phyloP scores from a whole-genome alignment of 2,888 invertebrate genomes.

The Eugnorisma glareosa region DNA sequence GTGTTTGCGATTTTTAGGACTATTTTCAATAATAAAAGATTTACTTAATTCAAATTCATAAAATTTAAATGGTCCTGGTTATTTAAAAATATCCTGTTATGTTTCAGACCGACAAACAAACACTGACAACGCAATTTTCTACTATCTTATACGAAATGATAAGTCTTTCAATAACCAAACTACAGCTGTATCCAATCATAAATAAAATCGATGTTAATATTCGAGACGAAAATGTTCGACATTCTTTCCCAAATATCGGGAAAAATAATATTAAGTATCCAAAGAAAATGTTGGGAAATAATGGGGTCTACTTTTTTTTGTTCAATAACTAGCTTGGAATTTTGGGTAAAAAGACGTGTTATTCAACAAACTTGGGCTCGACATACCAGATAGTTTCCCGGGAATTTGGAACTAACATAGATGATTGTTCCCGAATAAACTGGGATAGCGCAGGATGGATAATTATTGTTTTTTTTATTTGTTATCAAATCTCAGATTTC shows the following conservation, averaged over 20 bases:
- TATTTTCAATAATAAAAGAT: background rate
- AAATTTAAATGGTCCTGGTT: background rate
- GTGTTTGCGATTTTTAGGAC: background rate
- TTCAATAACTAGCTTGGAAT: conserved; percentile 40
- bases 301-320: conserved; percentile 24
- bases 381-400: background rate
- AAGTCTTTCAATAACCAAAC: conserved; percentile 12
- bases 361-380: conserved; percentile 21
- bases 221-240: conserved; percentile 20
- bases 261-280: conserved; percentile 27
- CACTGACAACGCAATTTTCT: background rate
- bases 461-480: background rate
- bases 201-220: conserved; percentile 41
- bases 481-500: background rate
- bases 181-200: conserved; percentile 35
- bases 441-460: background rate
- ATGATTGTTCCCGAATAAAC: background rate
- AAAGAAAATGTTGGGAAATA: conserved; percentile 37
- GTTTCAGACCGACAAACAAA: background rate
- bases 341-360: conserved; percentile 12
- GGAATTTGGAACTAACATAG: conserved; percentile 1
- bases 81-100: background rate
- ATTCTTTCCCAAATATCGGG: conserved; percentile 30
- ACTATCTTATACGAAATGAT: background rate
- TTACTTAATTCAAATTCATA: no score